Conservation (phyloP, 2,113 vertebrate species). For the Bothrops jararaca region DNA sequence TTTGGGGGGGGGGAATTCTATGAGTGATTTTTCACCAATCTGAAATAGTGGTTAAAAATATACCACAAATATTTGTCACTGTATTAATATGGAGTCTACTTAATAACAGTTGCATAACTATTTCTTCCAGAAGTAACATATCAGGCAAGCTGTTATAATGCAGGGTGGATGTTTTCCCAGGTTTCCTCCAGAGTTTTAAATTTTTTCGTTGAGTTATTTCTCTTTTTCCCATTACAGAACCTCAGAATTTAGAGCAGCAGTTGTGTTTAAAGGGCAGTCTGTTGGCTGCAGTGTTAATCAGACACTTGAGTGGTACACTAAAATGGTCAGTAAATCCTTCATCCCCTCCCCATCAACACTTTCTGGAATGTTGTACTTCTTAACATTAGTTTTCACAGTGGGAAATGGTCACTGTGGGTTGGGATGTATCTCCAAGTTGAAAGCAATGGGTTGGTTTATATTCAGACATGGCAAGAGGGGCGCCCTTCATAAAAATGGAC, state of each 20-base stretch:
- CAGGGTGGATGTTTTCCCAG: constrained; percentile 51
- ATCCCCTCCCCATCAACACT: neutral
- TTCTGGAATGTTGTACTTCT: constrained; percentile 35
- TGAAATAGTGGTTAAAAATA: neutral
- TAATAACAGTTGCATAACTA: constrained; percentile 32
- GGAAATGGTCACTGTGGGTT: neutral
- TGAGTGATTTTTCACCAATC: neutral
- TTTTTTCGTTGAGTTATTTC: constrained; percentile 58
- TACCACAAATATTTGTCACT: neutral
- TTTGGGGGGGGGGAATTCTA: neutral
- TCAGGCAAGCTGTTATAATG: constrained; percentile 54
- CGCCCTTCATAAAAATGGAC: neutral
- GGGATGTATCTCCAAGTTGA: neutral
- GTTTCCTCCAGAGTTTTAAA: constrained; percentile 57
- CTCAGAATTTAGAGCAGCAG: constrained; percentile 45
- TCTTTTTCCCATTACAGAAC: constrained; percentile 50
- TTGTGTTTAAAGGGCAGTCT: constrained; percentile 36
- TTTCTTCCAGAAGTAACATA: constrained; percentile 33
- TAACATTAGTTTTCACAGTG: neutral
- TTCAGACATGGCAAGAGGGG: neutral
- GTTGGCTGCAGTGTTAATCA: constrained; percentile 47
- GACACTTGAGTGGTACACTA: constrained; percentile 38
- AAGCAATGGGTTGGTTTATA: neutral
- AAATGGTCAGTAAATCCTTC: constrained; percentile 50
- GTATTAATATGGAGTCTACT: constrained; percentile 15